Evolutionary conservation across 2,888 invertebrate genomes (phyloP).

Genomic region (Aspidiotus rigidus): DNA sequence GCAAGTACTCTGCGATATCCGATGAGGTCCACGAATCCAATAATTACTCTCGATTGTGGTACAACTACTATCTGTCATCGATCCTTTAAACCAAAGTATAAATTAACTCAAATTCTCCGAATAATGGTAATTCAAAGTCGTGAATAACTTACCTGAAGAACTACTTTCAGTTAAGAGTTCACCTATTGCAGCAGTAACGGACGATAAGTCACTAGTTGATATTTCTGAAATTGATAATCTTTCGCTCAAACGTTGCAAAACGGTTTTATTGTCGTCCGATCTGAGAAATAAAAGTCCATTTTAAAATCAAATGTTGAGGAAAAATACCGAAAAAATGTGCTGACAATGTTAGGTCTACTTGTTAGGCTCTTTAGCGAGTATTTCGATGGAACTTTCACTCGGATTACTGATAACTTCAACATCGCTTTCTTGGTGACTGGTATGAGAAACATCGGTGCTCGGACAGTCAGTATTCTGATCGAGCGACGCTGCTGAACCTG

Average conservation of each 20-base stretch:
- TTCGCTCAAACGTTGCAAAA: neutral
- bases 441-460: slow-evolving; percentile 11
- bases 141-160: slow-evolving; percentile 47
- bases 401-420: slow-evolving; percentile 62
- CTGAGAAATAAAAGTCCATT: neutral
- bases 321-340: neutral
- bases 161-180: slow-evolving; percentile 52
- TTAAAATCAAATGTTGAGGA: neutral
- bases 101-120: neutral
- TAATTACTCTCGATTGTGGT: slow-evolving; percentile 48
- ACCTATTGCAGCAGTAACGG: slow-evolving; percentile 1
- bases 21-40: slow-evolving; percentile 18
- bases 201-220: slow-evolving; percentile 40
- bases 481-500: slow-evolving; percentile 32
- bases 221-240: slow-evolving; percentile 19
- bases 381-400: slow-evolving; percentile 61
- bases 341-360: slow-evolving; percentile 15
- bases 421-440: slow-evolving; percentile 50
- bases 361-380: slow-evolving; percentile 45
- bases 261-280: slow-evolving; percentile 7
- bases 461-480: slow-evolving; percentile 18
- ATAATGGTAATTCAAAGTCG: slow-evolving; percentile 6
- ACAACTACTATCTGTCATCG: slow-evolving; percentile 53
- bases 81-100: slow-evolving; percentile 42
- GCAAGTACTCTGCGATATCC: slow-evolving; percentile 25